Conservation (phyloP, 2,797 vertebrate species). For the Nasua narica region DNA sequence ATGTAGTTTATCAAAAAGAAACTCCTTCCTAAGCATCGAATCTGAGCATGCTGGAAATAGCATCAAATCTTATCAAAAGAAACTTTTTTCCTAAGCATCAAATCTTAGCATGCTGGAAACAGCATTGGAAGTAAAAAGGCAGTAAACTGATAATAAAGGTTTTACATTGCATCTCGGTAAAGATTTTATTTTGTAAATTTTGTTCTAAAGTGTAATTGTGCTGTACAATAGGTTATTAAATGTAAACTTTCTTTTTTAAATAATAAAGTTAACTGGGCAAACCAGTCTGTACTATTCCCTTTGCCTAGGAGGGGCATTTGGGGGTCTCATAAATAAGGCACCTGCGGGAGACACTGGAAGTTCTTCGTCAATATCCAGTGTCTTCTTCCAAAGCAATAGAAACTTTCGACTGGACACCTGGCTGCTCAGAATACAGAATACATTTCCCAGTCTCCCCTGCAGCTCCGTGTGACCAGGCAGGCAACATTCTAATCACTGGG, state of each 20-base stretch:
- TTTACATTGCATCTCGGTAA: no score
- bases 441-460: neutral
- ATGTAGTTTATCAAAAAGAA: neutral
- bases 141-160: neutral
- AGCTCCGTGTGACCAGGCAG: neutral
- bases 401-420: neutral
- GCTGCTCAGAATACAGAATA: neutral
- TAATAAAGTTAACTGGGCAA: neutral
- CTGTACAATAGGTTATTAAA: neutral
- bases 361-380: neutral
- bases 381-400: neutral
- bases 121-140: neutral
- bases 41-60: neutral
- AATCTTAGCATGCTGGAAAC: neutral
- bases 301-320: neutral
- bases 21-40: neutral
- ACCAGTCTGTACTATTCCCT: neutral
- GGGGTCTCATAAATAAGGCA: neutral
- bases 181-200: neutral
- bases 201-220: neutral
- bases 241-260: neutral
- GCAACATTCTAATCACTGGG: neutral
- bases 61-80: conserved; percentile 1
- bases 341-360: neutral
- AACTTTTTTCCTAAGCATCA: neutral